These are phyloP conservation scores for Pammene fasciana DNA, from an alignment of 2,888 invertebrate genomes.

Conservation along the genomic window DNA sequence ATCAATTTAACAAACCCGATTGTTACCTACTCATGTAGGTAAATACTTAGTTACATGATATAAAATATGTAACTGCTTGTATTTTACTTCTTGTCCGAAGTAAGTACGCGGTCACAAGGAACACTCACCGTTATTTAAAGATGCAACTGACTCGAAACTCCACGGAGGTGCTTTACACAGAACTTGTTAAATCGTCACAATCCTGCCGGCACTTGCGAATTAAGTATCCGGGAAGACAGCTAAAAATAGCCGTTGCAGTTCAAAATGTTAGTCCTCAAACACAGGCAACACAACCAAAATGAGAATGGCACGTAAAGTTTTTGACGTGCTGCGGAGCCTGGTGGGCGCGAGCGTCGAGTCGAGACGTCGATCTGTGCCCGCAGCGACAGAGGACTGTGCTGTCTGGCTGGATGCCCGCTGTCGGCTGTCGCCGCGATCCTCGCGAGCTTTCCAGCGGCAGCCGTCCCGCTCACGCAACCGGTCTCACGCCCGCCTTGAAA, in stretches of 20 bases:
- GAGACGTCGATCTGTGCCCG: conserved; percentile 60
- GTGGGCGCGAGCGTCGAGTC: conserved; percentile 42
- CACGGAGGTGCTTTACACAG: conserved; percentile 73
- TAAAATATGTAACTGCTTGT: background rate
- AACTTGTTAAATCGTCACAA: conserved; percentile 58
- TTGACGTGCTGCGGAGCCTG: conserved; percentile 57
- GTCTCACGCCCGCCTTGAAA: conserved; percentile 70
- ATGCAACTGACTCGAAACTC: conserved; percentile 78
- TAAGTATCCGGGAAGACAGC: conserved; percentile 17
- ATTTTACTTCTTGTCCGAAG: background rate
- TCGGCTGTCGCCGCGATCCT: conserved; percentile 48
- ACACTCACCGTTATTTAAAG: conserved; percentile 73
- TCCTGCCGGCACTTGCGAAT: conserved; percentile 46
- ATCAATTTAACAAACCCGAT: background rate
- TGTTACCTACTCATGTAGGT: background rate
- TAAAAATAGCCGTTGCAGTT: conserved; percentile 21
- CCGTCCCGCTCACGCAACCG: conserved; percentile 73
- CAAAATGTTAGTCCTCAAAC: conserved; percentile 22
- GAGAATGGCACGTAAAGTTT: conserved; percentile 73
- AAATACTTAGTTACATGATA: background rate
- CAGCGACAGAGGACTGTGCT: conserved; percentile 74
- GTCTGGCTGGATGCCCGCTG: conserved; percentile 42
- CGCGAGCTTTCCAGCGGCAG: conserved; percentile 67
- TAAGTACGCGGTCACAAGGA: conserved; percentile 42
- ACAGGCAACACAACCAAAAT: conserved; percentile 22